Evolutionary conservation across 2,797 vertebrate genomes (phyloP), one percentile per base, ranked within the genome.

Genomic region (Orestias chungarensis): DNA sequence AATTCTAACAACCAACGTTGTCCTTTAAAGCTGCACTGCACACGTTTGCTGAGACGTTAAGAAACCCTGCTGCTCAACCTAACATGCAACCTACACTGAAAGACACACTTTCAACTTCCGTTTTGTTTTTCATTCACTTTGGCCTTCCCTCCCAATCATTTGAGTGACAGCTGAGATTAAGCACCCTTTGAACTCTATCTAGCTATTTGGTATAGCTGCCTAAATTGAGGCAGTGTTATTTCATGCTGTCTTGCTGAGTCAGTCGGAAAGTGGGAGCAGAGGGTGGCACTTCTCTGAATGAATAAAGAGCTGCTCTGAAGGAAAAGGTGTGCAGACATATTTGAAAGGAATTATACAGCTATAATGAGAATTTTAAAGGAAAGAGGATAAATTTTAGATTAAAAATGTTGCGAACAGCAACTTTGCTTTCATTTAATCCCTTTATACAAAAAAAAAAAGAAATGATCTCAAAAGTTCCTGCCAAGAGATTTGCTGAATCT

Each of bases 211-310:
- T 90, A 82, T 76, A 89, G 79, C 82, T 49, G 83, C 84, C 84
- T 86, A 92, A 92, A 92, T 93, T 92, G 91, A 94, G 93, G 91
- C 84, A 80, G 83, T 84, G 89, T 93, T 94, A 92, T 93, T 94
- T 92, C 82, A 85, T 70, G 74, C 67, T 18, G 81, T 77, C 84
- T 82, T 92, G 94, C 94, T 94, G 94, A 94, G 91, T 94, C 93
- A 91, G 90, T 82, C 75, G 82, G 88, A 92, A 86, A 69, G 76
- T 72, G 66, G 73, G 79, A 82, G 86, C 77, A 70, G 71, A 78
- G 75, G 90, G 79, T 70, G 76, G 78, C 80, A 75, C 86, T 87
- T 76, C 80, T 75, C 82, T 86, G 86, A 92, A 92, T 93, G 91
- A 92, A 89, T 93, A 93, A 92, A 89, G 83, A 92, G 87, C 82